phyloP scores from a whole-genome alignment of 1,140 invertebrate genomes.

The Ephestia elutella region DNA sequence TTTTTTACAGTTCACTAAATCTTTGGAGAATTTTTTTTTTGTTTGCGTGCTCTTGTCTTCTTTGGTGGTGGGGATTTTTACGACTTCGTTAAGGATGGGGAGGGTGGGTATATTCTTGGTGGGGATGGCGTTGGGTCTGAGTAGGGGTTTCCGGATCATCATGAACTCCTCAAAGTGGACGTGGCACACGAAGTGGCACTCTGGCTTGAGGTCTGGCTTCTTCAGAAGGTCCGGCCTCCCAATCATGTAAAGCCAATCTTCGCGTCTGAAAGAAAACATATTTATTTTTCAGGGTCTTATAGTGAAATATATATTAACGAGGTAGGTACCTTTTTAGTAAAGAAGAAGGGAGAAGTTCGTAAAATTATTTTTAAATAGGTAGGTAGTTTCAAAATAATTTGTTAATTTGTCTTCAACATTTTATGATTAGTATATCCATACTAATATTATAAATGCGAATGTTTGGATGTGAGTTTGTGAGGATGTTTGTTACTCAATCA shows the following conservation, averaged over 20 bases:
- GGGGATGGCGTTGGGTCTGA: not conserved
- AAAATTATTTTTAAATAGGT: no score
- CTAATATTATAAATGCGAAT: no score
- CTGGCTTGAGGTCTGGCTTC: not conserved
- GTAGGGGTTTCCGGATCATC: not conserved
- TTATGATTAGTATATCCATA: no score
- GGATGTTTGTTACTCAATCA: no score
- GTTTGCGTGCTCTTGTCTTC: not conserved
- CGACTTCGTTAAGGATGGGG: not conserved
- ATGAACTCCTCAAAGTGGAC: not conserved
- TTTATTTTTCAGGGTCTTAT: no score
- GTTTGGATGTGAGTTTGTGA: no score
- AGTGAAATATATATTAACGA: no score
- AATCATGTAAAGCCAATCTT: not conserved
- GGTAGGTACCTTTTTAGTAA: no score
- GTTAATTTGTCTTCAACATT: no score
- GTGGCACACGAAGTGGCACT: conserved; percentile 3
- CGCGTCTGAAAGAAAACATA: not conserved
- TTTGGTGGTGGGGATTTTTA: not conserved
- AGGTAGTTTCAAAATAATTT: no score
- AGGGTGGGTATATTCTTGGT: not conserved
- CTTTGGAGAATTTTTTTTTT: not conserved
- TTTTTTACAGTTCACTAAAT: not conserved
- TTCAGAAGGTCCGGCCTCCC: not conserved
- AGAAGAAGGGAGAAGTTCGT: no score